Percentiles rank a stretch among this genome's conserved stretches.
These are phyloP conservation scores for Sitta carolinensis DNA, from an alignment of 2,797 vertebrate genomes.

Conservation along the genomic window DNA sequence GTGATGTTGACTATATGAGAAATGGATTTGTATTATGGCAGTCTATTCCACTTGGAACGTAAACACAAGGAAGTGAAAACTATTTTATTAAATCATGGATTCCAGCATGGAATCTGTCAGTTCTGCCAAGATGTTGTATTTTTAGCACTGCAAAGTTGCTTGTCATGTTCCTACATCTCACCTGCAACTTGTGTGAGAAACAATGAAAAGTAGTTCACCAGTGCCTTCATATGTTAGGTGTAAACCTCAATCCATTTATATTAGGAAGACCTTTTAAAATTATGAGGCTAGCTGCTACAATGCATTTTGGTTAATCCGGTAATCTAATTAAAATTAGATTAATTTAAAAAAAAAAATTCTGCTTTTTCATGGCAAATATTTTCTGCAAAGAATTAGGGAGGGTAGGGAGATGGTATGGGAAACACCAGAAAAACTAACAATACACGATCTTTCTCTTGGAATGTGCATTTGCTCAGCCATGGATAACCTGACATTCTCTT, in stretches of 20 bases:
- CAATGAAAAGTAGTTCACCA: background rate
- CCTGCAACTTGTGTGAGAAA: conserved; percentile 3
- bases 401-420: too few species aligned
- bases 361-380: background rate
- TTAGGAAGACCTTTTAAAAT: background rate
- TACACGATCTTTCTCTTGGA: background rate
- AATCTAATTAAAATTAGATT: background rate
- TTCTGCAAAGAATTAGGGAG: background rate
- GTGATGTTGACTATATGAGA: background rate
- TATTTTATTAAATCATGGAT: conserved; percentile 45
- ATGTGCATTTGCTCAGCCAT: background rate
- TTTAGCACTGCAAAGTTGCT: conserved; percentile 4
- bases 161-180: background rate
- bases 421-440: background rate
- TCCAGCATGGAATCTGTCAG: background rate
- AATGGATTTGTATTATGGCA: conserved; percentile 13
- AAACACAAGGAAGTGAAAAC: background rate
- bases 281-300: background rate
- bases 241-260: background rate
- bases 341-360: background rate
- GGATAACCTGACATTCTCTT: background rate
- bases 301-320: background rate
- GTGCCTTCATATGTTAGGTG: background rate
- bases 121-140: background rate
- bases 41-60: background rate